Evolutionary conservation across 2,113 vertebrate species (phyloP).

Genomic region (Gorilla gorilla): DNA sequence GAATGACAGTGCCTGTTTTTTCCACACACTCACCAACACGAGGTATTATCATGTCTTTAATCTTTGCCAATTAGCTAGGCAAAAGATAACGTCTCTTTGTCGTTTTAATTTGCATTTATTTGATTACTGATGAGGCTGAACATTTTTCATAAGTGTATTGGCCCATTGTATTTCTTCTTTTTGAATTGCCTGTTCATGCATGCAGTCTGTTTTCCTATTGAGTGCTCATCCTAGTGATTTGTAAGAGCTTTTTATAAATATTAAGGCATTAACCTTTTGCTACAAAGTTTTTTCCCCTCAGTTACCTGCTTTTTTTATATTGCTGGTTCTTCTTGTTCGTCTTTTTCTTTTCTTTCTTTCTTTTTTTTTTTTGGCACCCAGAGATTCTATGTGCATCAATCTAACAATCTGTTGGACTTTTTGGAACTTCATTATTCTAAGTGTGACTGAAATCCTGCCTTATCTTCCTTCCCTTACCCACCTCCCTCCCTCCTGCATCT

Average conservation of each 20-base stretch:
- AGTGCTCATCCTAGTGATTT: conserved; percentile 26
- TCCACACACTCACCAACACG: conserved; percentile 52
- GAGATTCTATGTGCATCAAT: neutral
- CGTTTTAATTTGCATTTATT: conserved; percentile 70
- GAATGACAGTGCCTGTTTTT: conserved; percentile 55
- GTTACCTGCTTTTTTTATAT: conserved; percentile 15
- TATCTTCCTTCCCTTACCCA: neutral
- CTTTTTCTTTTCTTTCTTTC: neutral
- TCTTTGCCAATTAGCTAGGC: conserved; percentile 71
- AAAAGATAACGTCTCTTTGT: conserved; percentile 70
- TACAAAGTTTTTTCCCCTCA: neutral
- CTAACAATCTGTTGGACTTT: neutral
- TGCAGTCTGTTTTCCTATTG: conserved; percentile 31
- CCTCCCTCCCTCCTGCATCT: neutral
- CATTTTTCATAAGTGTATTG: conserved; percentile 36
- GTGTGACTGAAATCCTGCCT: neutral
- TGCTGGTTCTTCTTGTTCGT: neutral
- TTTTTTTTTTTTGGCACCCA: neutral
- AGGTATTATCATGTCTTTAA: conserved; percentile 59
- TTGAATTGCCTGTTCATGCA: conserved; percentile 64
- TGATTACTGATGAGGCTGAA: conserved; percentile 55
- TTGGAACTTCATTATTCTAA: neutral
- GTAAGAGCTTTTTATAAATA: conserved; percentile 21
- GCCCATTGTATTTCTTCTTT: conserved; percentile 58
- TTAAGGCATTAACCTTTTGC: conserved; percentile 30